These are phyloP conservation scores for Aphelenchoides fujianensis DNA, from an alignment of 1,140 invertebrate genomes.

Conservation along the genomic window DNA sequence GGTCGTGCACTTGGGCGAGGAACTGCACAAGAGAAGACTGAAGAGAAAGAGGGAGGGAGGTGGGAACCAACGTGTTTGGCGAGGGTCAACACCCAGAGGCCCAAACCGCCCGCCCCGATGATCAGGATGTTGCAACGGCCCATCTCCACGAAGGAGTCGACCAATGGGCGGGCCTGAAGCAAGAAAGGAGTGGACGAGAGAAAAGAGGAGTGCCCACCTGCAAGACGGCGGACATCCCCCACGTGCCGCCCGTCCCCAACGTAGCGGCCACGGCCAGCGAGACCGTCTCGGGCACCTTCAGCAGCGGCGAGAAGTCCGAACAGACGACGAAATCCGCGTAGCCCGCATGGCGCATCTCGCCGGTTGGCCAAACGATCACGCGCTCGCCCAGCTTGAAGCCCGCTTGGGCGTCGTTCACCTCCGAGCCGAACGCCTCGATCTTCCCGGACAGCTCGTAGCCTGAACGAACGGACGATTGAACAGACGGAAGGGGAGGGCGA, in stretches of 20 bases:
- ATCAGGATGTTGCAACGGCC: not conserved
- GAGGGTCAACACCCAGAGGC: not conserved
- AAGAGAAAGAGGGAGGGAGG: no score
- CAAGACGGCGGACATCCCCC: not conserved
- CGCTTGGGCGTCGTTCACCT: not conserved
- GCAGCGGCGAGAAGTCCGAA: not conserved
- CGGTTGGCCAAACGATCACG: not conserved
- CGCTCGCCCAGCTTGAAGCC: not conserved
- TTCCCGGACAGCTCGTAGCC: not conserved
- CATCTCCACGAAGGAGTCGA: not conserved
- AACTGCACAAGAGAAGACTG: no score
- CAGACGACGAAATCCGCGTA: not conserved
- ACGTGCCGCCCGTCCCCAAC: not conserved
- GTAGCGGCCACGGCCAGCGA: not conserved
- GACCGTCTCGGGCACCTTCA: not conserved
- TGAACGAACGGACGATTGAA: not conserved
- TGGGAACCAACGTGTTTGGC: not conserved
- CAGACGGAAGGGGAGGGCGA: not conserved
- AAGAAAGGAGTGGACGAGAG: no score
- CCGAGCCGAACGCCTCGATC: not conserved
- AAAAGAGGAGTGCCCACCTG: not conserved
- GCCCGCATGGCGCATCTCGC: not conserved
- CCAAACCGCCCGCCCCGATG: not conserved
- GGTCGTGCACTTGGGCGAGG: not conserved
- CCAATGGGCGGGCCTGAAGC: not conserved